phyloP scores from a whole-genome alignment of 2,113 vertebrate genomes.

The Orycteropus afer region DNA sequence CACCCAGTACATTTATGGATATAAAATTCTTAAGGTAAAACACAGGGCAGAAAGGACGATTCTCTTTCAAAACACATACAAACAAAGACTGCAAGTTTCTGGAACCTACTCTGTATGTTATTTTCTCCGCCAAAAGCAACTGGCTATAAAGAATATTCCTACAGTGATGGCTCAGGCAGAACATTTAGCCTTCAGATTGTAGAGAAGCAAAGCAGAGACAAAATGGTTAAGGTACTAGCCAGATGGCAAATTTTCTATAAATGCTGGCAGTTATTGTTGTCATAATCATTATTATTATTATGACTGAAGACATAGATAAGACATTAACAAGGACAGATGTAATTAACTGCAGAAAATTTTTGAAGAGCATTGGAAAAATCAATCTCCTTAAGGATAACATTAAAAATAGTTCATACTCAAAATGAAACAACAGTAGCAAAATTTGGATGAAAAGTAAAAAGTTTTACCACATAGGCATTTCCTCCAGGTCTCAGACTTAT shows the following conservation, averaged over 20 bases:
- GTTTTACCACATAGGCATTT: neutral
- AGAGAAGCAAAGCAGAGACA: neutral
- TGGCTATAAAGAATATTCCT: neutral
- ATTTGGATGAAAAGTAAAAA: neutral
- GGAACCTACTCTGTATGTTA: neutral
- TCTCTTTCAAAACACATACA: neutral
- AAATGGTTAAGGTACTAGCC: neutral
- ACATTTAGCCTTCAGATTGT: neutral
- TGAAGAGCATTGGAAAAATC: neutral
- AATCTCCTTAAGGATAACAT: neutral
- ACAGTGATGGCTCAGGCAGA: neutral
- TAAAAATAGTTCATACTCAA: neutral
- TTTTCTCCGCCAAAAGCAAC: neutral
- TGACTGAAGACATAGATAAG: neutral
- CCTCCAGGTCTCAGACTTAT: neutral
- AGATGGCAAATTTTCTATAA: neutral
- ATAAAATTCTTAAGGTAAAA: neutral
- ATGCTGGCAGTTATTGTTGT: neutral
- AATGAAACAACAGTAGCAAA: constrained; percentile 8
- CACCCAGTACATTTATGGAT: too few species aligned
- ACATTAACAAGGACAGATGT: neutral
- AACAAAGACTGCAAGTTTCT: neutral
- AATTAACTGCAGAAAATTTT: neutral
- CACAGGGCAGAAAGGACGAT: neutral
- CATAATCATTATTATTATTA: neutral